These are phyloP conservation scores for Candoia aspera DNA, from an alignment of 2,113 vertebrate species.

Conservation along the genomic window DNA sequence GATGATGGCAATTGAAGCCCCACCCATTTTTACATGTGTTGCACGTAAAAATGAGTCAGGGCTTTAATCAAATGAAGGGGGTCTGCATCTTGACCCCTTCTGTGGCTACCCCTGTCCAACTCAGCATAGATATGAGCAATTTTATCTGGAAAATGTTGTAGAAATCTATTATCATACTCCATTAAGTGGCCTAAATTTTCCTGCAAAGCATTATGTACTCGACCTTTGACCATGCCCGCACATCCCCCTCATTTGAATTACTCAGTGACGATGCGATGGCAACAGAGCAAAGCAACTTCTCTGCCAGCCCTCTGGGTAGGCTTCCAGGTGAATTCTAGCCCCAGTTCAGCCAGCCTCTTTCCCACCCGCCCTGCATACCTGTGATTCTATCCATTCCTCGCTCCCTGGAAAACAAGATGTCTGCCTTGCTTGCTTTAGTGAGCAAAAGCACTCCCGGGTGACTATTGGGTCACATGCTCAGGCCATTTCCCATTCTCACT, in stretches of 20 bases:
- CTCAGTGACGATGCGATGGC: not conserved
- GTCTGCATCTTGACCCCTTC: not conserved
- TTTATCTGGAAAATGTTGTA: not conserved
- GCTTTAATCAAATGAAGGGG: not conserved
- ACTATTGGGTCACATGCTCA: not conserved
- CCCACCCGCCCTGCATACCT: not conserved
- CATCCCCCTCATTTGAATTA: not conserved
- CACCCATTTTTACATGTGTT: not conserved
- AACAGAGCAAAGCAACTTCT: not conserved
- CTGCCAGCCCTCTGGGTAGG: not conserved
- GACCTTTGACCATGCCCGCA: not conserved
- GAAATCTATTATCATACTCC: not conserved
- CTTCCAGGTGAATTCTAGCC: not conserved
- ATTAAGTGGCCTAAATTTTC: not conserved
- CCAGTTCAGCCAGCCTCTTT: not conserved
- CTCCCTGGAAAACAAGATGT: not conserved
- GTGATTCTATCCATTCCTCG: not conserved
- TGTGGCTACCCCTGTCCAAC: not conserved
- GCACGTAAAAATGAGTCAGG: not conserved
- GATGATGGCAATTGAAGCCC: not conserved
- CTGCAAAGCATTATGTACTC: not conserved
- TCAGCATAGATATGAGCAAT: not conserved
- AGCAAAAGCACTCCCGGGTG: not conserved
- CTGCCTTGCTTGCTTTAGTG: not conserved
- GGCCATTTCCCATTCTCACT: not conserved